Percentiles rank a stretch among this genome's conserved stretches.
phyloP scores from a whole-genome alignment of 2,888 invertebrate species.

The Cataglyphis albicans region DNA sequence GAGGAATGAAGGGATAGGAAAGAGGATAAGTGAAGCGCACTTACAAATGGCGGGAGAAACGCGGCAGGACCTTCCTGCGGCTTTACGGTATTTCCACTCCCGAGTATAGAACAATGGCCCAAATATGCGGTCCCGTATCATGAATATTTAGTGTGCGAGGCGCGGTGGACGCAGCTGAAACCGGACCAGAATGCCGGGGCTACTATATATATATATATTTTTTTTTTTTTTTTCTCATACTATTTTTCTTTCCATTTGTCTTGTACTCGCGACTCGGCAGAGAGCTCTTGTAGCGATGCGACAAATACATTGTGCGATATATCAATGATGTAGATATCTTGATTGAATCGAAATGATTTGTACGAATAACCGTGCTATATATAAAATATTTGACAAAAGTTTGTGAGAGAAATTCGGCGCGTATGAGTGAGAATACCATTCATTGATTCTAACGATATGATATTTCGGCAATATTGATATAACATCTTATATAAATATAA shows the following conservation, averaged over 20 bases:
- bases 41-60: slow-evolving; percentile 46
- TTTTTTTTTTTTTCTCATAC: not conserved
- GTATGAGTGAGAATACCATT: not conserved
- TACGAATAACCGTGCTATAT: not conserved
- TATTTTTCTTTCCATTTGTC: slow-evolving; percentile 33
- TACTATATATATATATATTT: not conserved
- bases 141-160: slow-evolving; percentile 79
- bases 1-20: not conserved
- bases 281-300: not conserved
- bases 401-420: not conserved
- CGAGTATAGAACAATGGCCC: slow-evolving; percentile 76
- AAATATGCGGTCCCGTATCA: slow-evolving; percentile 79
- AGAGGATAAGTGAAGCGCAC: slow-evolving; percentile 41
- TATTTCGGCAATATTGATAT: not conserved
- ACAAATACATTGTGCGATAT: slow-evolving; percentile 18
- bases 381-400: not conserved
- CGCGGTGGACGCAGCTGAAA: slow-evolving; percentile 57
- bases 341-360: slow-evolving; percentile 32
- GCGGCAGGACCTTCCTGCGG: slow-evolving; percentile 56
- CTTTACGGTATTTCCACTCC: slow-evolving; percentile 69
- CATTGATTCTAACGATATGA: not conserved
- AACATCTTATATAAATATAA: not conserved
- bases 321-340: not conserved
- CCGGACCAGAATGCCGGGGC: slow-evolving; percentile 45
- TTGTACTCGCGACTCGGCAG: not conserved